Conservation (phyloP, 2,797 vertebrate genomes). For the Sebastes hubbsi region DNA sequence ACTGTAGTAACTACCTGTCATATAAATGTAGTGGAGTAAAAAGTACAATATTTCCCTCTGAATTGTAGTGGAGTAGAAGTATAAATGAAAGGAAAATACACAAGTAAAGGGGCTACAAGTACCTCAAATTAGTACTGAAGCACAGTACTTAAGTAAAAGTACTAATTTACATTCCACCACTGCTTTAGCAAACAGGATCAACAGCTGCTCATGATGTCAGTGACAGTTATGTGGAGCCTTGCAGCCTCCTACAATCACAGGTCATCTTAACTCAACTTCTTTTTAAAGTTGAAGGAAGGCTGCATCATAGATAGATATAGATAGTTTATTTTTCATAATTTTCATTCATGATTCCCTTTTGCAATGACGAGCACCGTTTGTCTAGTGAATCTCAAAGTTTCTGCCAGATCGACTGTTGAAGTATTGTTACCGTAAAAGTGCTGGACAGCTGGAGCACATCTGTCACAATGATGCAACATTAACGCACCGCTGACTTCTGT, state of each 20-base stretch:
- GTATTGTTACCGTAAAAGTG: constrained; percentile 34
- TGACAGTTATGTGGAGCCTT: constrained; percentile 34
- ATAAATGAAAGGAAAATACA: background rate
- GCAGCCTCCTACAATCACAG: constrained; percentile 9
- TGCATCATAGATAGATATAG: background rate
- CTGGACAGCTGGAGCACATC: constrained; percentile 57
- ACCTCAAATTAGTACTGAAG: background rate
- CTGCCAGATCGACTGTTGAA: background rate
- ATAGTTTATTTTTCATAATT: background rate
- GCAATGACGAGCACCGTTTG: background rate
- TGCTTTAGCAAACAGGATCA: constrained; percentile 37
- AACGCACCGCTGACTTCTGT: constrained; percentile 25
- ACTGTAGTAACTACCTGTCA: background rate
- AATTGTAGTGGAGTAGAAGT: background rate
- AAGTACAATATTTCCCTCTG: background rate
- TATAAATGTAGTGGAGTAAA: background rate
- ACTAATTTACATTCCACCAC: background rate
- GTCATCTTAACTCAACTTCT: constrained; percentile 12
- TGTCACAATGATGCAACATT: constrained; percentile 47
- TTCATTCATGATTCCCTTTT: background rate
- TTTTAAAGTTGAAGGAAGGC: background rate
- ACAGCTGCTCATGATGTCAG: constrained; percentile 42
- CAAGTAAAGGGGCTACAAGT: background rate
- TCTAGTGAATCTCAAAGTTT: background rate
- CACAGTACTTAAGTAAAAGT: background rate